phyloP scores from a whole-genome alignment of 2,797 vertebrate species.

The Ctenopoma kingsleyae region DNA sequence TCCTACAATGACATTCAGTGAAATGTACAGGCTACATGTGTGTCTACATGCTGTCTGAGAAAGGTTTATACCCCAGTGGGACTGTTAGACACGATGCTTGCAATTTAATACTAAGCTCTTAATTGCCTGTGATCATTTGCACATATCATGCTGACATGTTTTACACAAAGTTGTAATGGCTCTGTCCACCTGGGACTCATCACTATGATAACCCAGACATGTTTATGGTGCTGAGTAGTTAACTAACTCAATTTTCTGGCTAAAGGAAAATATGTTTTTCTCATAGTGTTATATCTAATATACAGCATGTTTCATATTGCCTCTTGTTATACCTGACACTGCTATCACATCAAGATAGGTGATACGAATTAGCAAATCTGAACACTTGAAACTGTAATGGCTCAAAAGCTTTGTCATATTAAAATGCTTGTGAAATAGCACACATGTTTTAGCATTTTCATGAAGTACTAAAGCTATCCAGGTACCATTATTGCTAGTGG shows the following conservation, averaged over 20 bases:
- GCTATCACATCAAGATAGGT: constrained; percentile 17
- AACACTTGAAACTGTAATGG: constrained; percentile 60
- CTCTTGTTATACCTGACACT: constrained; percentile 30
- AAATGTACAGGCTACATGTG: constrained; percentile 44
- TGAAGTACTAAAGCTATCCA: constrained; percentile 31
- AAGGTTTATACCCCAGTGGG: constrained; percentile 55
- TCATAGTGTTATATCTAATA: constrained; percentile 30
- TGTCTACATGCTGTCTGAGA: constrained; percentile 37
- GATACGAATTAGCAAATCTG: constrained; percentile 46
- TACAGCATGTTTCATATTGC: constrained; percentile 26
- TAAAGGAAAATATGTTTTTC: constrained; percentile 41
- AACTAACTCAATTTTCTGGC: constrained; percentile 19
- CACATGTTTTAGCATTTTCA: constrained; percentile 53
- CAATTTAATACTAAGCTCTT: constrained; percentile 59
- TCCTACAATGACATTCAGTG: constrained; percentile 11
- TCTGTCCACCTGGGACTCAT: constrained; percentile 46
- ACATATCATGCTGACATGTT: constrained; percentile 47
- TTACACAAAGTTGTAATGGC: constrained; percentile 49
- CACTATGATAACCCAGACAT: constrained; percentile 38
- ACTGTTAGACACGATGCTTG: constrained; percentile 60
- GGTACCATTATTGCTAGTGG: constrained; percentile 30
- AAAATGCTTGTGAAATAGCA: constrained; percentile 27
- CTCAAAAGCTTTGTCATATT: constrained; percentile 41
- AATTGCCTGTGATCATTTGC: constrained; percentile 71
- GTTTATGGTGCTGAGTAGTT: constrained; percentile 52